Percentiles rank a stretch among this genome's conserved stretches.
Evolutionary conservation across 2,113 vertebrate species (phyloP).

Genomic region (Heterocephalus glaber): DNA sequence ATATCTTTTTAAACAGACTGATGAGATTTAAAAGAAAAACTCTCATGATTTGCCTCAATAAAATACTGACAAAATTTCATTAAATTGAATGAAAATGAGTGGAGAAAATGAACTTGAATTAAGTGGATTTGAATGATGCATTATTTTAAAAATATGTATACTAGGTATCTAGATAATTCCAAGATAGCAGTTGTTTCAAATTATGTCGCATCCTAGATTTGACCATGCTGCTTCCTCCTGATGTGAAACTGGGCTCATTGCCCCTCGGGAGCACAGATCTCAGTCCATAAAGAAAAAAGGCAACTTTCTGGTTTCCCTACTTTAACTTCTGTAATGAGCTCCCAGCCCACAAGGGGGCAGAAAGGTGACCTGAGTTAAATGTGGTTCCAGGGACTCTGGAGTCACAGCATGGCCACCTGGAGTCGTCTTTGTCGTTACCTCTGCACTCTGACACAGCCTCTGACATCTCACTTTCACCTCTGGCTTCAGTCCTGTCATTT

Average conservation of each 20-base stretch:
- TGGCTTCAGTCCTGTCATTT: neutral
- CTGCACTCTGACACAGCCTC: neutral
- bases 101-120: neutral
- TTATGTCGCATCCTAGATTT: neutral
- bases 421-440: neutral
- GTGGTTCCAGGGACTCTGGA: rapidly evolving
- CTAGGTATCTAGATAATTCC: neutral
- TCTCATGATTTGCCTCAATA: neutral
- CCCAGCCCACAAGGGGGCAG: conserved; percentile 7
- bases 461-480: neutral
- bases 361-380: neutral
- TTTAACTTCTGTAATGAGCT: neutral
- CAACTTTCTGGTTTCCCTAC: neutral
- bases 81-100: neutral
- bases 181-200: neutral
- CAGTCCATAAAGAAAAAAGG: neutral
- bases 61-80: neutral
- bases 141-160: neutral
- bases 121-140: neutral
- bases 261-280: neutral
- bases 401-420: neutral
- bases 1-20: neutral
- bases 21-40: neutral
- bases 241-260: neutral
- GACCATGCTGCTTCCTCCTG: neutral